Conservation (phyloP, 2,888 invertebrate species). For the Lasioglossum leucozonium region DNA sequence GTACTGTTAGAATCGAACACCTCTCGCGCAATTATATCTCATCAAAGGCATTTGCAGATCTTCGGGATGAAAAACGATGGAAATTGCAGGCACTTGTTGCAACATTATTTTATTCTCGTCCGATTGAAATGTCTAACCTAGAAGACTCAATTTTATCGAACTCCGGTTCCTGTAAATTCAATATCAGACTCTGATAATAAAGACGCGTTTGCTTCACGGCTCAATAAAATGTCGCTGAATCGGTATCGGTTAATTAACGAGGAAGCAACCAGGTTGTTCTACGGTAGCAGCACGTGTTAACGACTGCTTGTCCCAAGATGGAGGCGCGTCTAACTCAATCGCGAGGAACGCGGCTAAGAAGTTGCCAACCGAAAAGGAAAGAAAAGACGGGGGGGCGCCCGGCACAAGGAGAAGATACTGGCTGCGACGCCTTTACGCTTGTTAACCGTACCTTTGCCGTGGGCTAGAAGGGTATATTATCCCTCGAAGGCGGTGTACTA, state of each 20-base stretch:
- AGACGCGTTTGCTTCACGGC: not conserved
- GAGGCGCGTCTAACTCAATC: slow-evolving; percentile 70
- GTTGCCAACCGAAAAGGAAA: slow-evolving; percentile 47
- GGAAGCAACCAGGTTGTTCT: slow-evolving; percentile 19
- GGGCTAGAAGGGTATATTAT: slow-evolving; percentile 54
- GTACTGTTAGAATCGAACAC: not conserved
- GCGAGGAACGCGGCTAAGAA: slow-evolving; percentile 66
- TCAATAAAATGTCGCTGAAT: not conserved
- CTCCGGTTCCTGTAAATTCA: not conserved
- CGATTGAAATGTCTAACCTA: not conserved
- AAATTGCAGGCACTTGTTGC: not conserved
- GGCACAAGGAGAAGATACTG: slow-evolving; percentile 29
- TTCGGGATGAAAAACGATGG: not conserved
- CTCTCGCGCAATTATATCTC: not conserved
- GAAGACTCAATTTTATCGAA: not conserved
- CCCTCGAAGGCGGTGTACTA: slow-evolving; percentile 52
- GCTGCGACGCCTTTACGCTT: slow-evolving; percentile 68
- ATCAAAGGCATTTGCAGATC: not conserved
- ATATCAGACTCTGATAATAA: not conserved
- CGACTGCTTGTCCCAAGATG: slow-evolving; percentile 48
- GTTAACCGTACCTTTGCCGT: slow-evolving; percentile 61
- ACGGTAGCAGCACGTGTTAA: slow-evolving; percentile 53
- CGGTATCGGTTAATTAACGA: slow-evolving; percentile 6
- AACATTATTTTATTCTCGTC: not conserved
- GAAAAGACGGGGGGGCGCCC: slow-evolving; percentile 17